Base-by-base conservation (phyloP, 2,797 vertebrate genomes). In the Protonibea diacanthus region DNA sequence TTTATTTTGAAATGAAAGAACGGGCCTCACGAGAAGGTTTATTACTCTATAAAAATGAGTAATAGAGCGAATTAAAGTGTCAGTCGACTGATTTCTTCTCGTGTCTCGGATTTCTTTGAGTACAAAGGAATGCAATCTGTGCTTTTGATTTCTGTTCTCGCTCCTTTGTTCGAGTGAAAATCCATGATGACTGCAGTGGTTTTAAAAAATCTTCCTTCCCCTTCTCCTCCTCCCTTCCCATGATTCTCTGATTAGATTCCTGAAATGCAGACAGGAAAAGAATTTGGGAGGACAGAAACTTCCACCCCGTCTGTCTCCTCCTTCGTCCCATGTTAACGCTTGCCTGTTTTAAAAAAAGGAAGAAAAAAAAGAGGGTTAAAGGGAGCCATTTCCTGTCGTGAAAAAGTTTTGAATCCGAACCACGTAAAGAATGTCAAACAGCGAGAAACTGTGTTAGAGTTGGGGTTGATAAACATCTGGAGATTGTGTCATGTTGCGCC, bases 241-340 rank as follows among this genome's bases (percentile, higher is more conserved):
- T 55, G 59, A 81, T 76, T 76, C 63, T 77, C 65, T 78, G 84
- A 91, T 88, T 86, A 86, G 83, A 88, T 85, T 88, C 70, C 70
- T 90, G 74, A 88, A 86, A 87, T 80, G 71, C 77, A 86, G 64
- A 88, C 84, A 81, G 84, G 85, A 86, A 90, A 88, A 88, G 51
- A 84, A 83, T 88, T 82, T 78, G 69, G 75, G 56, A 81, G 71
- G 65, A 76, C 58, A 69, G 48, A 82, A 38, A 52, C 72, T 74
- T 84, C 59, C 56, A 73, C 56, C 38, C 74, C 12, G 49, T 83
- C 77, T 74, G 67, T 82, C 66, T 84, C 60, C 67, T 76, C 60
- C 84, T 79, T 59, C 18, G 51, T 82, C 65, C 80, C 25, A 4
- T 81, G 71, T 83, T 78, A 78, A 78, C 51, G 42, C 74, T 52